Evolutionary conservation across 2,888 invertebrate genomes (phyloP).

Genomic region (Biston stratarius): DNA sequence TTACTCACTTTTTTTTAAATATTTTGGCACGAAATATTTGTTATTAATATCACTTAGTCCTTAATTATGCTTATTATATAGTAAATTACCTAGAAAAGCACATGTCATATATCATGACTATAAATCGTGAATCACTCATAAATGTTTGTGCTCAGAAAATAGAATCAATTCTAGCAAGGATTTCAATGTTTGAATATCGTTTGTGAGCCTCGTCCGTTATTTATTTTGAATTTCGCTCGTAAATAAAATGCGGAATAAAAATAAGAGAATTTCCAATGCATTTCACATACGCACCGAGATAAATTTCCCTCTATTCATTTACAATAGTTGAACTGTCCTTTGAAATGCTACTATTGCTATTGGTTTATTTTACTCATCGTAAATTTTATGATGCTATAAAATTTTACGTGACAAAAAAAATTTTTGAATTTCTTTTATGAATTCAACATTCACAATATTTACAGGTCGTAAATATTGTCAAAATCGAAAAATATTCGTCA

Average conservation of each 20-base stretch:
- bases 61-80: neutral
- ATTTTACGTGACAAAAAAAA: neutral
- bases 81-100: slow-evolving; percentile 29
- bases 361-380: neutral
- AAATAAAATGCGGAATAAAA: slow-evolving; percentile 9
- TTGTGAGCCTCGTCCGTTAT: slow-evolving; percentile 8
- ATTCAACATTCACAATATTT: too few relatives aligned
- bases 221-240: slow-evolving; percentile 4
- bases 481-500: too few relatives aligned
- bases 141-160: neutral
- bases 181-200: slow-evolving; percentile 35
- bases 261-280: slow-evolving; percentile 7
- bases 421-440: neutral
- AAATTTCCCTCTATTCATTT: neutral
- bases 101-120: slow-evolving; percentile 19
- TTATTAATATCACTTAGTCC: too few relatives aligned
- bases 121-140: neutral
- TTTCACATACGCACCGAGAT: neutral
- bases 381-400: neutral
- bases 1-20: too few relatives aligned
- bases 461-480: too few relatives aligned
- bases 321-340: neutral
- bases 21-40: too few relatives aligned
- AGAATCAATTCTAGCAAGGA: slow-evolving; percentile 4
- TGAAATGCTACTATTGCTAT: slow-evolving; percentile 2